A percentile compares a stretch with the other conserved stretches of the same genome.
Evolutionary conservation across 2,888 invertebrate genomes (phyloP).

Genomic region (Drosophila kanekoi): DNA sequence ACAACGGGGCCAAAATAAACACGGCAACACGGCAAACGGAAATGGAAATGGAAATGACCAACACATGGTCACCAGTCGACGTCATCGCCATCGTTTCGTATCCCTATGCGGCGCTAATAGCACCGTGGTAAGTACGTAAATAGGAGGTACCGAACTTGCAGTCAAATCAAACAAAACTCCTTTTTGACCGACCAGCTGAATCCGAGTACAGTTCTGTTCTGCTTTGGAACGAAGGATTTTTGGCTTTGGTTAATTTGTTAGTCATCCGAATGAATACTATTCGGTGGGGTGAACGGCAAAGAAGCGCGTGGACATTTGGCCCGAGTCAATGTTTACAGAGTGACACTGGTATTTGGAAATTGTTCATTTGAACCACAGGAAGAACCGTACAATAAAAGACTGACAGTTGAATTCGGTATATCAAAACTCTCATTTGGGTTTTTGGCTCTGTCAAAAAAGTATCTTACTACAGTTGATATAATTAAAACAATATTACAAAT

Average conservation of each 20-base stretch:
- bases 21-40: slow-evolving; percentile 56
- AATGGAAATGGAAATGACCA: slow-evolving; percentile 58
- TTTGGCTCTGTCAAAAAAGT: too few species aligned
- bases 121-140: slow-evolving; percentile 74
- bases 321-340: not conserved
- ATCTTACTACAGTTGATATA: too few species aligned
- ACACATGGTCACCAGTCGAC: slow-evolving; percentile 56
- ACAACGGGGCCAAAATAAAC: slow-evolving; percentile 59
- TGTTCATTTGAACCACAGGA: not conserved
- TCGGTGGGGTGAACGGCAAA: not conserved
- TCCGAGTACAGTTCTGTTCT: slow-evolving; percentile 23
- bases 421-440: too few species aligned
- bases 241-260: not conserved
- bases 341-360: not conserved
- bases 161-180: slow-evolving; percentile 70
- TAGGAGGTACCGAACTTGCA: slow-evolving; percentile 31
- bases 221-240: slow-evolving; percentile 23
- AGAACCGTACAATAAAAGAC: not conserved
- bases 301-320: not conserved
- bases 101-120: slow-evolving; percentile 81
- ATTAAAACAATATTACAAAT: too few species aligned
- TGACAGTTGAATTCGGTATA: not conserved
- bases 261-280: too few species aligned
- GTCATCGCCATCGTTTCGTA: slow-evolving; percentile 74
- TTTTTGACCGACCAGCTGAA: slow-evolving; percentile 58